These are phyloP conservation scores for Poecile atricapillus DNA, from an alignment of 2,113 vertebrate species.

Conservation along the genomic window DNA sequence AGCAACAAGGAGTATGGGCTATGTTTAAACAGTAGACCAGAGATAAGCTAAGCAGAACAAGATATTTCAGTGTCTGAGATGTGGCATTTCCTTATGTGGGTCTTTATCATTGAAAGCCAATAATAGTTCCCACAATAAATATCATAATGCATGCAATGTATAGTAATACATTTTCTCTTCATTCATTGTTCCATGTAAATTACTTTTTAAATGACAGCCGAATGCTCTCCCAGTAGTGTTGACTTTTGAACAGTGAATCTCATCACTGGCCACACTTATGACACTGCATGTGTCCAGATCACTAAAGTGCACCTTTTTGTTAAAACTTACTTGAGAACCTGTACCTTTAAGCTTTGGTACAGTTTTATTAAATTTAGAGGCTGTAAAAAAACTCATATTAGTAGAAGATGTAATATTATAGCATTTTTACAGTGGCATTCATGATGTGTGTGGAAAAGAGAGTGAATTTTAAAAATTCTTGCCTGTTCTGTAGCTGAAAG, in stretches of 20 bases:
- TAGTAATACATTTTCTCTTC: not conserved
- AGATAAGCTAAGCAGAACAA: not conserved
- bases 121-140: not conserved
- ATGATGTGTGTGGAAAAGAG: not conserved
- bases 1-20: not conserved
- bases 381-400: not conserved
- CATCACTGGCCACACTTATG: not conserved
- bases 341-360: not conserved
- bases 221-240: not conserved
- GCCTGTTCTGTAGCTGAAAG: not conserved
- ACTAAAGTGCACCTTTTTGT: not conserved
- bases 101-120: not conserved
- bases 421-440: not conserved
- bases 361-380: not conserved
- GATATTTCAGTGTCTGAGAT: not conserved
- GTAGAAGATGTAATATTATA: not conserved
- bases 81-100: not conserved
- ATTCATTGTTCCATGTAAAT: not conserved
- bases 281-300: not conserved
- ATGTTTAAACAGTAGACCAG: not conserved
- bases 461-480: not conserved
- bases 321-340: not conserved
- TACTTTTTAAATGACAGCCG: not conserved
- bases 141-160: not conserved
- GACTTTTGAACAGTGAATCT: not conserved